A percentile compares a stretch with the other conserved stretches of the same genome.
phyloP scores from a whole-genome alignment of 2,888 invertebrate species.

The Aphidius colemani region DNA sequence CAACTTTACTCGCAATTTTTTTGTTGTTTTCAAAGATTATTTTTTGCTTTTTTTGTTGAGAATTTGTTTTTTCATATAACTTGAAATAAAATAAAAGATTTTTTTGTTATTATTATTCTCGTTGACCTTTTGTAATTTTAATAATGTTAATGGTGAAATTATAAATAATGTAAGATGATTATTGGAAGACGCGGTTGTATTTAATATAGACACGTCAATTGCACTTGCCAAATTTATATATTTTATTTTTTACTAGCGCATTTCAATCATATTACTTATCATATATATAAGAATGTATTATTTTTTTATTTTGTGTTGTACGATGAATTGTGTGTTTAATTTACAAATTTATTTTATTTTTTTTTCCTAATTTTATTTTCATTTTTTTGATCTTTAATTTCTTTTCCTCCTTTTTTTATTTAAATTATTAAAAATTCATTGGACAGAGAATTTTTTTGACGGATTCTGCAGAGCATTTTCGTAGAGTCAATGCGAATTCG shows the following conservation, averaged over 20 bases:
- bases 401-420: background rate
- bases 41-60: background rate
- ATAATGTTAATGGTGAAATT: slow-evolving; percentile 29
- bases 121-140: slow-evolving; percentile 1
- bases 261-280: background rate
- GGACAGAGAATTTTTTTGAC: slow-evolving; percentile 35
- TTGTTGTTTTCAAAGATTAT: background rate
- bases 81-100: background rate
- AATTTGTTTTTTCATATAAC: background rate
- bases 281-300: slow-evolving; percentile 16
- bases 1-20: background rate
- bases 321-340: slow-evolving; percentile 16
- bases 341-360: slow-evolving; percentile 7
- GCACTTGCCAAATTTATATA: slow-evolving; percentile 5
- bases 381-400: slow-evolving; percentile 13
- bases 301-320: slow-evolving; percentile 29
- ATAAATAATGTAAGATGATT: slow-evolving; percentile 11
- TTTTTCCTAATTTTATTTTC: slow-evolving; percentile 19
- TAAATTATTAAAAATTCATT: slow-evolving; percentile 12
- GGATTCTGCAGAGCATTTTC: slow-evolving; percentile 42
- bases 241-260: background rate
- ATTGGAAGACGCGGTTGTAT: slow-evolving; percentile 36
- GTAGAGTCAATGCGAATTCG: slow-evolving; percentile 37
- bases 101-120: slow-evolving; percentile 7
- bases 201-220: slow-evolving; percentile 29